Evolutionary conservation across 2,113 vertebrate genomes (phyloP).

Genomic region (Himantopus leucocephalus): DNA sequence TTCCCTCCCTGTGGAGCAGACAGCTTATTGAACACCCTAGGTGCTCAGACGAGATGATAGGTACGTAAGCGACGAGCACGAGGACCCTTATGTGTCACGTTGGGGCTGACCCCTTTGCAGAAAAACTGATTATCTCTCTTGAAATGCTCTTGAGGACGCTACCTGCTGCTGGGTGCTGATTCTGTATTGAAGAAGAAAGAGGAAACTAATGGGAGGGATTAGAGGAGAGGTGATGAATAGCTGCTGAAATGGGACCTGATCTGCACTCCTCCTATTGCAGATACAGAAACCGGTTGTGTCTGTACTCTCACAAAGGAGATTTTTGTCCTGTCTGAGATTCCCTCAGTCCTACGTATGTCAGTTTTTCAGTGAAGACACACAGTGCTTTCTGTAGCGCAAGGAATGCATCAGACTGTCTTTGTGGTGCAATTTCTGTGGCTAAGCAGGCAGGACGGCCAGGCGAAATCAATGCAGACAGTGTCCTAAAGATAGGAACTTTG

Average conservation of each 20-base stretch:
- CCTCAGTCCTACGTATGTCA: accelerated
- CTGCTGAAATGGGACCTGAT: not conserved
- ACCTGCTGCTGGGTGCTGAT: not conserved
- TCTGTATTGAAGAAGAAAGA: not conserved
- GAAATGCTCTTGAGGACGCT: not conserved
- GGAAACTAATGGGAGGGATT: not conserved
- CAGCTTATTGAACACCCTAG: not conserved
- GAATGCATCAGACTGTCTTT: not conserved
- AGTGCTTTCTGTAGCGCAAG: not conserved
- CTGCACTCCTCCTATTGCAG: not conserved
- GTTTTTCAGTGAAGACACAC: not conserved
- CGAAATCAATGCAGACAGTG: not conserved
- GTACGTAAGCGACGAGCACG: not conserved
- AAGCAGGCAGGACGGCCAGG: not conserved
- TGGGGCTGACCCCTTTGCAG: not conserved
- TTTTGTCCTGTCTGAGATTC: not conserved
- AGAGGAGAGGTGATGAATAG: not conserved
- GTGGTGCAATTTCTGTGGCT: not conserved
- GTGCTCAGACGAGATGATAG: not conserved
- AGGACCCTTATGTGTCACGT: not conserved
- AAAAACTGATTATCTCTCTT: not conserved
- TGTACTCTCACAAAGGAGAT: not conserved
- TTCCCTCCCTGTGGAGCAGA: not conserved
- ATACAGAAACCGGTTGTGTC: not conserved
- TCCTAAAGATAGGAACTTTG: not conserved